A percentile compares a stretch with the other conserved stretches of the same genome.
These are phyloP conservation scores for Drosophila truncata DNA, from an alignment of 1,140 invertebrate species.

Conservation along the genomic window DNA sequence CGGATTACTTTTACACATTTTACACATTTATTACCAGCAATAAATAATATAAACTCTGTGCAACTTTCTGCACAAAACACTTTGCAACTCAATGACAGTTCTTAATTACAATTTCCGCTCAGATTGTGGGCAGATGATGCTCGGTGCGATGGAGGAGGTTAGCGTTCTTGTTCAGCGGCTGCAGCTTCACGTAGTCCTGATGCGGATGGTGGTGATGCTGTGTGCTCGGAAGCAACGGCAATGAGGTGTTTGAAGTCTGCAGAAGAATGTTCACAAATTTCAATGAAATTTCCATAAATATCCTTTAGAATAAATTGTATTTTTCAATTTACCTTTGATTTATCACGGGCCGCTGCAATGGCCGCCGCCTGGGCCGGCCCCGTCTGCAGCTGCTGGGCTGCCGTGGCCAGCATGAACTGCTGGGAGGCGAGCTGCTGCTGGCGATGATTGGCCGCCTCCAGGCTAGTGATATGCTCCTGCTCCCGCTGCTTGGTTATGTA, in stretches of 20 bases:
- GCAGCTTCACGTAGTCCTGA: conserved; percentile 78
- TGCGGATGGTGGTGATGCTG: conserved; percentile 79
- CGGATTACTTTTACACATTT: conserved; percentile 53
- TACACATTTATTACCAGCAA: conserved; percentile 58
- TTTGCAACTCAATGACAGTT: conserved; percentile 22
- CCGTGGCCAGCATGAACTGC: conserved; percentile 75
- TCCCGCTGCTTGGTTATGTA: conserved; percentile 84
- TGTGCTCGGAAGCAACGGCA: conserved; percentile 80
- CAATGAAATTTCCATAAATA: neutral
- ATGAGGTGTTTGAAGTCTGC: conserved; percentile 84
- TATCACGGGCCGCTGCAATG: conserved; percentile 72
- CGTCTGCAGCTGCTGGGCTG: conserved; percentile 73
- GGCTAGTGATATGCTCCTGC: conserved; percentile 70
- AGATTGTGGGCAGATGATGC: conserved; percentile 84
- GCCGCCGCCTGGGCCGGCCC: conserved; percentile 71
- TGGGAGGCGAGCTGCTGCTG: conserved; percentile 76
- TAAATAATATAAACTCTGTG: conserved; percentile 56
- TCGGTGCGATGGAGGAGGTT: conserved; percentile 78
- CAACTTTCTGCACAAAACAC: conserved; percentile 26
- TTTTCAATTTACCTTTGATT: conserved; percentile 77
- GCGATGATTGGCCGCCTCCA: conserved; percentile 72
- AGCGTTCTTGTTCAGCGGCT: conserved; percentile 80
- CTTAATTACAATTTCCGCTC: conserved; percentile 27
- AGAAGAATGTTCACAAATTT: neutral
- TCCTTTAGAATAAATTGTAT: neutral